Evolutionary conservation across 2,113 vertebrate genomes (phyloP).

Genomic region (Pyxicephalus adspersus): DNA sequence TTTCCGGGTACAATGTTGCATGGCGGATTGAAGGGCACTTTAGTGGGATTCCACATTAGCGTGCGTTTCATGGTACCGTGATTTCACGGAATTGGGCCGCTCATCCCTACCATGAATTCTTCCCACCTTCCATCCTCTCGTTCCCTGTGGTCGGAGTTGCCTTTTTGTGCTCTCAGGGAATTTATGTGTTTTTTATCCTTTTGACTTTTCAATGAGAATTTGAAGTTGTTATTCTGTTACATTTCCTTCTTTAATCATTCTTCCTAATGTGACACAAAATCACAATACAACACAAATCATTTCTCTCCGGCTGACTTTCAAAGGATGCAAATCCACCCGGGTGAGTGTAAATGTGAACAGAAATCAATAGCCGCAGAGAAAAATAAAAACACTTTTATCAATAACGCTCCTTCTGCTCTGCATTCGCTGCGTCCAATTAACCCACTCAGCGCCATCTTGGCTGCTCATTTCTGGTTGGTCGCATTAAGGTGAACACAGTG

Average conservation of each 20-base stretch:
- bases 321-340: constrained; percentile 3
- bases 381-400: constrained; percentile 23
- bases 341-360: neutral
- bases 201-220: too few species aligned
- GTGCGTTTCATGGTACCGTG: too few species aligned
- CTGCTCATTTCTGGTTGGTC: too few species aligned
- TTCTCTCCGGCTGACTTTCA: neutral
- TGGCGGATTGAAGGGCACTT: too few species aligned
- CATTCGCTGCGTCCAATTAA: neutral
- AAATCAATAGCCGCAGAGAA: constrained; percentile 44
- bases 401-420: neutral
- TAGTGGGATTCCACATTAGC: too few species aligned
- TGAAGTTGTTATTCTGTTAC: too few species aligned
- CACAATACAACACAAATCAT: constrained; percentile 2
- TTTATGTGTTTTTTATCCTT: neutral
- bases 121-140: too few species aligned
- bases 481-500: too few species aligned
- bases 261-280: neutral
- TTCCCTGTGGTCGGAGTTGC: too few species aligned
- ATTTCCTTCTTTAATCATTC: neutral
- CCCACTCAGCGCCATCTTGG: neutral
- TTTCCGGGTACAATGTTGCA: too few species aligned
- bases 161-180: neutral
- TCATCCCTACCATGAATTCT: too few species aligned
- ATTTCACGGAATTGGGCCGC: too few species aligned